Evolutionary conservation across 2,113 vertebrate species (phyloP), one percentile per base, ranked within the genome.

Genomic region (Macrotis lagotis): DNA sequence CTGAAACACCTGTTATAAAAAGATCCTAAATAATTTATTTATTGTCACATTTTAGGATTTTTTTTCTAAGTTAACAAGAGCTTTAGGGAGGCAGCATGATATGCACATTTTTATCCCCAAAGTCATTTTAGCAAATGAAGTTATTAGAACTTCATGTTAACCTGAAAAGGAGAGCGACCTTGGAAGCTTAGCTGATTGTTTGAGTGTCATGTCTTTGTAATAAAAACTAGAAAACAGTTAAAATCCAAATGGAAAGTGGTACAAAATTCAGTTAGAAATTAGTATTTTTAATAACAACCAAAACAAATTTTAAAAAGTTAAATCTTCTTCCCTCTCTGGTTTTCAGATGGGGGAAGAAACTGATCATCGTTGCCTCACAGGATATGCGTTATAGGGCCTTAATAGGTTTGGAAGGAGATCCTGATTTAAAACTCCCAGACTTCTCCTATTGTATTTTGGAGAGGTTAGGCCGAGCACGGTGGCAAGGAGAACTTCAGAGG

Each of bases 401-500:
- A 91, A 99, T 99, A 31, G 99, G 99, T 14, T 96, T 55, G 0
- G 99, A 99, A 96, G 99, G 99, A 0, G 99, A 99, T 94, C 99
- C 99, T 0, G 99, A 99, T 89, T 44, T 99, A 95, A 99, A 99
- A 92, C 99, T 99, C 4, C 98, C 97, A 0, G 99, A 99, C 89
- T 99, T 99, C 91, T 99, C 99, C 12, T 99, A 99, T 98, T 99
- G 99, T 51, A 99, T 99, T n/a, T 50, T 99, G 98, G 99, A 99
- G 96, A 98, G 99, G 12, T 96, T 99, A 53, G 99, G 99, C 44
- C 98, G 99, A 88, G 99, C 99, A 0, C 98, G 99, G 50, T 99
- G 99, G 99, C 99, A 99, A 95, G 99, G 99, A 5, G 99, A 99
- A 97, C 98, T 99, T 2, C 99, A 99, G 96, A 99, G 99, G 55